Evolutionary conservation across 2,888 invertebrate genomes (phyloP).

Genomic region (Protodeltote pygarga): DNA sequence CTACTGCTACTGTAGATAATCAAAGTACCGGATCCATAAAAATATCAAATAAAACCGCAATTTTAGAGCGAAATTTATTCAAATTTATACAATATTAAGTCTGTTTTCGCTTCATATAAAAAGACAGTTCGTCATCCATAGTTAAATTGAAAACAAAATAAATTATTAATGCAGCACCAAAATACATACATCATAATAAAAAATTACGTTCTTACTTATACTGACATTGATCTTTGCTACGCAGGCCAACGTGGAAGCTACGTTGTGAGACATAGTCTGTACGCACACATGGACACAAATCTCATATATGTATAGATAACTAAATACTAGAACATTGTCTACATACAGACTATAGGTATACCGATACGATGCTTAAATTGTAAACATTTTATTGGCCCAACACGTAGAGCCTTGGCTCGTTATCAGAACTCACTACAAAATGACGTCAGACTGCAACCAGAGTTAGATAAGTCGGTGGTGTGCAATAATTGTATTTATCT

Average conservation of each 20-base stretch:
- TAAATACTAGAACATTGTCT: background rate
- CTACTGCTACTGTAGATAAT: background rate
- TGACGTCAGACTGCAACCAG: constrained; percentile 16
- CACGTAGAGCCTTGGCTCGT: constrained; percentile 7
- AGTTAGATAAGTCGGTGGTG: constrained; percentile 31
- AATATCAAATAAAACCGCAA: constrained; percentile 61
- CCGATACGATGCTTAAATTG: constrained; percentile 11
- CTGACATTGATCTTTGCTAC: constrained; percentile 45
- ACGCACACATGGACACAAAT: background rate
- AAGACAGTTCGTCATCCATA: constrained; percentile 72
- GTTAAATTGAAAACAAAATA: constrained; percentile 79
- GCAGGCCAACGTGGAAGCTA: constrained; percentile 15
- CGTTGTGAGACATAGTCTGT: constrained; percentile 18
- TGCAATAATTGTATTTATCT: constrained; percentile 12
- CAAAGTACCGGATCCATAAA: background rate
- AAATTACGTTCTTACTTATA: constrained; percentile 65
- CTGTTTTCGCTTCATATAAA: constrained; percentile 79
- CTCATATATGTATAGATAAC: background rate
- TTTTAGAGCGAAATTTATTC: constrained; percentile 80
- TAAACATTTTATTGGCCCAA: constrained; percentile 14
- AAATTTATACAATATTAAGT: constrained; percentile 80
- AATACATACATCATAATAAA: constrained; percentile 79
- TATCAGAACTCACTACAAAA: constrained; percentile 14
- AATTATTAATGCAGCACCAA: constrained; percentile 86
- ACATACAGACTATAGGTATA: constrained; percentile 14